Evolutionary conservation across 2,888 invertebrate species (phyloP).

Genomic region (Deladenus siricidicola): DNA sequence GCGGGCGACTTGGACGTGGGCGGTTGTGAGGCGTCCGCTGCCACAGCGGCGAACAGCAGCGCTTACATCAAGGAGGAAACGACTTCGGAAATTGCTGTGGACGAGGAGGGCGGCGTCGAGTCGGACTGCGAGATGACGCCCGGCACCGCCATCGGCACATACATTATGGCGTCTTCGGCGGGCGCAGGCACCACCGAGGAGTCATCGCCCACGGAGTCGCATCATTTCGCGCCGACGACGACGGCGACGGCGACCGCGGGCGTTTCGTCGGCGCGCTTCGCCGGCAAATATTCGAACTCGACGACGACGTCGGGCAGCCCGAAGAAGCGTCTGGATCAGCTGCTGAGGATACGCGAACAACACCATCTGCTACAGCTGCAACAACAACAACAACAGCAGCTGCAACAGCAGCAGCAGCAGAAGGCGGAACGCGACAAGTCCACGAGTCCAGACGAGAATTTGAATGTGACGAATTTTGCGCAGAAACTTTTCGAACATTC

Average conservation of each 20-base stretch:
- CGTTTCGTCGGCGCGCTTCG: neutral
- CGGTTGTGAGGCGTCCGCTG: too few species aligned
- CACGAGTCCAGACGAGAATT: slow-evolving; percentile 20
- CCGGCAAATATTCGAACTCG: neutral
- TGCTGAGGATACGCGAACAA: slow-evolving; percentile 17
- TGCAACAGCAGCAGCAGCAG: neutral
- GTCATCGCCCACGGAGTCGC: slow-evolving; percentile 59
- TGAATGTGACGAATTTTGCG: slow-evolving; percentile 16
- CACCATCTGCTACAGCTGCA: neutral
- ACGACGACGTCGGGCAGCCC: neutral
- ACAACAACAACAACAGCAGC: slow-evolving; percentile 4
- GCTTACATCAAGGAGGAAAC: too few species aligned
- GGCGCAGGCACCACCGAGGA: slow-evolving; percentile 70
- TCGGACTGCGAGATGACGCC: neutral
- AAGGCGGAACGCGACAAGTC: slow-evolving; percentile 19
- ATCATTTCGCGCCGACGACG: neutral
- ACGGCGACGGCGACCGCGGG: neutral
- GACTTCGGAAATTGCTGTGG: too few species aligned
- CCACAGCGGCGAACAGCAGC: neutral
- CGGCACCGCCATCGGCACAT: slow-evolving; percentile 9
- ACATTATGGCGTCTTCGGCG: slow-evolving; percentile 70
- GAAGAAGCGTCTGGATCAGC: slow-evolving; percentile 18
- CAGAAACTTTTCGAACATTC: slow-evolving; percentile 11
- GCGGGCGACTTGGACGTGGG: too few species aligned
- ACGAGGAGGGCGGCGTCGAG: too few species aligned